Evolutionary conservation across 2,888 invertebrate genomes (phyloP), one percentile per base, ranked within the genome.

Genomic region (Drosophila hamatofila): DNA sequence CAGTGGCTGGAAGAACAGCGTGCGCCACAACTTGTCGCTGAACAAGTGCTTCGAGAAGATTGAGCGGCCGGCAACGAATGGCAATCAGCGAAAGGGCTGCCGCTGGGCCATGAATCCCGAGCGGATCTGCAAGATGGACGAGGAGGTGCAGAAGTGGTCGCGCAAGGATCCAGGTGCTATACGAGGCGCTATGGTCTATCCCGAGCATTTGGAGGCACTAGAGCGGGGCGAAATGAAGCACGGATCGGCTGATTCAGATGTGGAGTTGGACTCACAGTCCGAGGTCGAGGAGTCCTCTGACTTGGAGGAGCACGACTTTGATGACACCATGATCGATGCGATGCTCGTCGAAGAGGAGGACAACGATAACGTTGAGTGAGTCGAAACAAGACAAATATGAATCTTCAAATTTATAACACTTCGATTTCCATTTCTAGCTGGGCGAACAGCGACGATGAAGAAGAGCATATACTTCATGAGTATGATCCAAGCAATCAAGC

Each of bases 41-140:
- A 99, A 99, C 94, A 99, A 99, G 93, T 99, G 99, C 93, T 99
- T 99, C 93, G 98, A 98, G 91, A 99, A 99, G 93, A 98, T 99
- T 75, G 98, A 99, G 91, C 97, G 98, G 88, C 98, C 98, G 0
- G 96, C 97, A 0, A 96, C 96, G 51, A 97, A 97, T 92, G 97
- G 97, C 33, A 95, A 96, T 88, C 97, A 97, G 93, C 94, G 97
- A 79, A 97, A 96, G 93, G 97, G 95, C 21, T 99, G 98, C 90
- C 94, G 99, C 81, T 99, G 99, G 99, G 98, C 98, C 12, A 97
- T 99, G 95, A 98, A 98, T 93, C 98, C 98, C 0, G 96, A 96
- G 16, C 98, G 98, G 93, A 96, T 98, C 44, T 95, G 96, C 21
- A 99, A 99, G 94, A 98, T 99, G 98, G 98, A 99, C 88, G 98